Base-by-base conservation (phyloP, 2,888 invertebrate species). In the Drosophila picticornis region DNA sequence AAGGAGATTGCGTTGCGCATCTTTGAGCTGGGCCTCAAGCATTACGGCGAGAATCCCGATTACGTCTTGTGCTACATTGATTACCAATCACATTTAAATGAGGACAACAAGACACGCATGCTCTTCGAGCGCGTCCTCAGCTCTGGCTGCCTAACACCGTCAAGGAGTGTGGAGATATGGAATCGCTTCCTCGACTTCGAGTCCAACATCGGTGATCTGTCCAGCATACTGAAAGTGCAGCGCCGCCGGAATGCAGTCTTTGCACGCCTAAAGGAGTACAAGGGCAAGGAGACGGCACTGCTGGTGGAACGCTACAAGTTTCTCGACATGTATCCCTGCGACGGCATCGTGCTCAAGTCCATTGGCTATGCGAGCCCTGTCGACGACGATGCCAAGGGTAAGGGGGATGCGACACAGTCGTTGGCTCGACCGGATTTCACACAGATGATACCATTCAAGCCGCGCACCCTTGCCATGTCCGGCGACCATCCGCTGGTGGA, bases 91-190 rank as follows among this genome's bases (percentile, higher is more conserved):
- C 99, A 99, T 95, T 94, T 99, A 48, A 99, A 99, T 93, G 99
- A 99, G 95, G 99, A 99, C 92, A 99, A 99, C 93, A 99, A 99
- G 93, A 99, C 99, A 0, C 95, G 99, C 59, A 99, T 99, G n/a
- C 94, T 99, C 51, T 99, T 99, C 94, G 99, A 99, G 93, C 94
- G 99, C n/a, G 98, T 99, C 2, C 94, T 99, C 0, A 98, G 98
- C 0, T 98, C 98, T 0, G 98, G 98, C 52, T 97, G 97, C 71
- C 94, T 99, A 55, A 96, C 97, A 84, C 96, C 97, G 0, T 98
- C 99, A 91, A 97, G 98, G 93, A 98, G 98, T 5, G 97, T 98
- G 94, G 98, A 99, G 91, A 98, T 99, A 69, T 99, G 99, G 99
- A 99, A 99, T 94, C 95, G 97, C 73, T 99, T 99, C 93, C 94